These are phyloP conservation scores for Palythoa caribaeorum DNA, from an alignment of 92 coral and sea anemone species.

Conservation along the genomic window DNA sequence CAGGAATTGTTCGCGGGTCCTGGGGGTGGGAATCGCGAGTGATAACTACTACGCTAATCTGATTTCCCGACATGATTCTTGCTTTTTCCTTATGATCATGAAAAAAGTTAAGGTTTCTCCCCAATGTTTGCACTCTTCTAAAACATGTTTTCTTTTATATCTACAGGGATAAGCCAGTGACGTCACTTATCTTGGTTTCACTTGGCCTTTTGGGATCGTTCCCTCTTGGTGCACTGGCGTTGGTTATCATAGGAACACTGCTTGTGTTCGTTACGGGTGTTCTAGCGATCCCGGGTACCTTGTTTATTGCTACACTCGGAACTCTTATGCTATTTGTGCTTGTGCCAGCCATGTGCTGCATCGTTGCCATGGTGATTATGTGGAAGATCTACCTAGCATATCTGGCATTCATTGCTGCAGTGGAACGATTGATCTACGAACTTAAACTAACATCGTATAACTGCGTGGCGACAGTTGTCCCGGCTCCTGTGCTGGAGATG, in stretches of 20 bases:
- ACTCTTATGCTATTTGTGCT: conserved; percentile 5
- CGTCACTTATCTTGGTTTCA: conserved; percentile 29
- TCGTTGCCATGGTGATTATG: neutral
- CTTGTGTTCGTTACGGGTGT: conserved; percentile 21
- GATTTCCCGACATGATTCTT: too few species aligned
- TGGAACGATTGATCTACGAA: neutral
- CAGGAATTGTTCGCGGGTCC: too few species aligned
- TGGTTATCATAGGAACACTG: conserved; percentile 18
- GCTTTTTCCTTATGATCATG: too few species aligned
- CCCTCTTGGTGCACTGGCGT: conserved; percentile 3
- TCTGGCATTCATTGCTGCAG: conserved; percentile 15
- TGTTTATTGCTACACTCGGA: conserved; percentile 27
- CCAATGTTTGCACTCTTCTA: too few species aligned
- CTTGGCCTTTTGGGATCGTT: conserved; percentile 31
- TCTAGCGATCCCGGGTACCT: conserved; percentile 27
- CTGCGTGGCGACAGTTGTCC: neutral
- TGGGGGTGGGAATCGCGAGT: too few species aligned
- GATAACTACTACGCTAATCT: too few species aligned
- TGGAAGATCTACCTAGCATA: conserved; percentile 21
- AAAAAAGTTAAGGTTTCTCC: too few species aligned
- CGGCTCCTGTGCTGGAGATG: conserved; percentile 24
- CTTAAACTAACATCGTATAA: neutral
- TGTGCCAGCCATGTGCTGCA: conserved; percentile 30
- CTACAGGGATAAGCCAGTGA: conserved; percentile 41
- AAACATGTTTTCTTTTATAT: too few species aligned